Base-by-base conservation (phyloP, 2,888 invertebrate species). In the Caradrina kadenii region DNA sequence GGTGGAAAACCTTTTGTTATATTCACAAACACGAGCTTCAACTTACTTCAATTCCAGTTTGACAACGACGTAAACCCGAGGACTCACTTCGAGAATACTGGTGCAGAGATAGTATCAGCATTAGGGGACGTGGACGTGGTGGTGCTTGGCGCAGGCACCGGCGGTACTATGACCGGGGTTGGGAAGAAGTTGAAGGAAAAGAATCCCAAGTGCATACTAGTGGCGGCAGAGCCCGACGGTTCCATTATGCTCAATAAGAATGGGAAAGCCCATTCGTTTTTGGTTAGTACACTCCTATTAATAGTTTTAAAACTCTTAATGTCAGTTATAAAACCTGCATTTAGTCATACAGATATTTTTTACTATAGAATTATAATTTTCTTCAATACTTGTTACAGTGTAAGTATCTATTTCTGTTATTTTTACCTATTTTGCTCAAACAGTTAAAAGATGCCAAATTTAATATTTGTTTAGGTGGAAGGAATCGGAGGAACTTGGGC, bases 11-110 rank as follows among this genome's bases (percentile, higher is more conserved):
- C 5, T 45, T 17, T 45, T 2, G 17, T 45, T 1, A 45, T 15
- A 13, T 42, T 15, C 11, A 42, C 35, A 35, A 35, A 35, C 35
- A 35, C 13, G 7, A 42, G 13, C 26, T 26, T 3, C 26, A 26
- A 26, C 2, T 26, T 26, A 26, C 4, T n/a, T 26, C 4, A 26
- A 26, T 56, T 83, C 69, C 86, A 99, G 97, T 99, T 99, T 91
- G 97, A 97, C 10, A 99, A 99, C 94, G 94, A 98, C 22, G 97
- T 98, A 63, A 99, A 99, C 94, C 99, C 99, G 0, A 90, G 98
- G 82, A 98, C 99, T 7, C 99, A 99, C 92, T 99, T 99, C 90
- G 99, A 99, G 87, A 97, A 97, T 56, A 99, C 99, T 1, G 99
- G 97, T 0, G 97, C 97, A 76, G 99, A 99, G 96, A 99, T 99